Base-by-base conservation (phyloP, 1,140 invertebrate species). In the Phthorimaea operculella region DNA sequence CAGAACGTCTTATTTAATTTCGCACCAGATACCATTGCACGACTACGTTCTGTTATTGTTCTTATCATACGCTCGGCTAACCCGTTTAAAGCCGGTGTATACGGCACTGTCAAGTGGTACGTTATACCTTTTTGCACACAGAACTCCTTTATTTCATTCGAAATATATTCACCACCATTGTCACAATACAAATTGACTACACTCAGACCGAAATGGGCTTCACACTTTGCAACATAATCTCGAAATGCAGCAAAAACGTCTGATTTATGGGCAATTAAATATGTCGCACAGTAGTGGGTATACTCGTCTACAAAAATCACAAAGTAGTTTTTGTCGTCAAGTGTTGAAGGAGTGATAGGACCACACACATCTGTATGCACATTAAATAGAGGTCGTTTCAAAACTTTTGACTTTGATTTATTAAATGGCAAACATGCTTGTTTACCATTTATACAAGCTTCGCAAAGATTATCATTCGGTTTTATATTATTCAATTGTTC, bases 31-130 rank as follows among this genome's bases (percentile, higher is more conserved):
- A 88, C 33, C 70, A 86, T 78, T 15, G 72, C 45, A 51, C 79
- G 64, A 42, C 77, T 73, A 54, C 73, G 86, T 73, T 86, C 82
- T 9, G 72, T 80, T 21, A 87, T 70, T 15, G 83, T 84, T 36
- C 76, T 59, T 53, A 80, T 81, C 66, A 86, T 81, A 33, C 86
- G 61, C 60, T 89, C 87, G 16, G 85, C 64, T 3, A 87, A 73
- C 58, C 86, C 82, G 79, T 89, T 89, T 66, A 76, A 66, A 59
- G 89, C 76, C 52, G 87, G 86, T 8, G 79, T 86, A 54, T 81
- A 72, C 42, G 82, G 72, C 44, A 85, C 70, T 9, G 79, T 86
- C 42, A 71, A 78, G 52, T 87, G 73, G 72, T 86, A 85, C 12
- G 56, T 64, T 54, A 88, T 88, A 7, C 87, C 86, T 52, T 74